phyloP scores from a whole-genome alignment of 2,113 vertebrate genomes.

The Emydocephalus ijimae region DNA sequence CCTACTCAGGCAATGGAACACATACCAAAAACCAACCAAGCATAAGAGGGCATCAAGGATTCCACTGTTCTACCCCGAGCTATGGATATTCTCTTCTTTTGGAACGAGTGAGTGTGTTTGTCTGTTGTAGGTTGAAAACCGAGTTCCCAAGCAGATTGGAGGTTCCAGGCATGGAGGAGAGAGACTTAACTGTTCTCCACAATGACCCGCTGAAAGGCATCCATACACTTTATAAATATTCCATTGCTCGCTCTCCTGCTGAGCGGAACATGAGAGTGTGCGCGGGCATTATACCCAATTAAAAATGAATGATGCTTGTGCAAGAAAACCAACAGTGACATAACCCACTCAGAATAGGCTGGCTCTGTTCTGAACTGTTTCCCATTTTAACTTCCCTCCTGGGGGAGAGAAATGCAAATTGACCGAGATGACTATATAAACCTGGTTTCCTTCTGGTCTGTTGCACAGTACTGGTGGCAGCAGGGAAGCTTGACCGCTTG shows the following conservation, averaged over 20 bases:
- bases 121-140: not conserved
- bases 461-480: not conserved
- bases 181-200: constrained; percentile 20
- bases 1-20: too few relatives aligned
- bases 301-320: not conserved
- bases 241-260: constrained; percentile 24
- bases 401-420: not conserved
- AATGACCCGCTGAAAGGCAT: constrained; percentile 20
- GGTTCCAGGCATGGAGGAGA: not conserved
- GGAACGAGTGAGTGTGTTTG: not conserved
- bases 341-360: not conserved
- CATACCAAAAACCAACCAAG: too few relatives aligned
- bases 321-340: not conserved
- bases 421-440: not conserved
- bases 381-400: not conserved
- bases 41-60: too few relatives aligned
- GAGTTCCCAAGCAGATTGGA: not conserved
- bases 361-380: not conserved
- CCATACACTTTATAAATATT: constrained; percentile 32
- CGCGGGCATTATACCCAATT: constrained; percentile 13
- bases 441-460: not conserved
- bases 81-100: not conserved
- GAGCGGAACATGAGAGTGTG: constrained; percentile 15
- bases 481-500: too few relatives aligned
- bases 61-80: not conserved